phyloP scores from a whole-genome alignment of 2,888 invertebrate genomes.

The Stenoptilia bipunctidactyla region DNA sequence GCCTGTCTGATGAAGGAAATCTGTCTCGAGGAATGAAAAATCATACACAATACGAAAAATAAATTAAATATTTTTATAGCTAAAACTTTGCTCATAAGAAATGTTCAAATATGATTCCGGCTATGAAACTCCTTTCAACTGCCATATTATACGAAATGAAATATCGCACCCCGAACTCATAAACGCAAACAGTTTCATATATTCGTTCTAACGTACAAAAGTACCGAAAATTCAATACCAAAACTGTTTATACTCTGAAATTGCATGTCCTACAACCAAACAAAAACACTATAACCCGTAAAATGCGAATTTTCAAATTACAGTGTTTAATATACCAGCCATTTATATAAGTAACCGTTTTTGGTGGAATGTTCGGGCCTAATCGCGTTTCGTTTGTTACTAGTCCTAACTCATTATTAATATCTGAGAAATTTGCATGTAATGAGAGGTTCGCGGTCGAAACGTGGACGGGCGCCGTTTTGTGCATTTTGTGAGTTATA shows the following conservation, averaged over 20 bases:
- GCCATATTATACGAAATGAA: constrained; percentile 1
- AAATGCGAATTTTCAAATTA: constrained; percentile 40
- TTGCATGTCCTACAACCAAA: constrained; percentile 32
- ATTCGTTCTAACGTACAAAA: constrained; percentile 6
- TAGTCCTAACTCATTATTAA: constrained; percentile 34
- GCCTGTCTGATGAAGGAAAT: too few species aligned
- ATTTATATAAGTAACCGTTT: constrained; percentile 34
- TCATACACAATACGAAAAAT: too few species aligned
- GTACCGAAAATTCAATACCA: constrained; percentile 18
- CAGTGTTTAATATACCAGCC: constrained; percentile 32
- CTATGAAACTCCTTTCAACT: neutral
- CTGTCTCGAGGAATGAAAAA: too few species aligned
- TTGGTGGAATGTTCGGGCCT: constrained; percentile 23
- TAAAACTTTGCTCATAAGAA: too few species aligned
- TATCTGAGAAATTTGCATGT: constrained; percentile 40
- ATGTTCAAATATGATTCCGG: too few species aligned
- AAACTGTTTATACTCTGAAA: constrained; percentile 21
- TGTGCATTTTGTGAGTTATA: constrained; percentile 23
- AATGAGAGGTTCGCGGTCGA: constrained; percentile 29
- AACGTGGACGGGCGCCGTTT: constrained; percentile 23
- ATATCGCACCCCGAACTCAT: too few species aligned
- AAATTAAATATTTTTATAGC: too few species aligned
- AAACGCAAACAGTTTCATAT: constrained; percentile 7
- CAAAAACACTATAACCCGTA: constrained; percentile 27
- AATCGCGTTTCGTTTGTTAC: constrained; percentile 26